Evolutionary conservation across 2,113 vertebrate genomes (phyloP).

Genomic region (Gorsachius goisagi): DNA sequence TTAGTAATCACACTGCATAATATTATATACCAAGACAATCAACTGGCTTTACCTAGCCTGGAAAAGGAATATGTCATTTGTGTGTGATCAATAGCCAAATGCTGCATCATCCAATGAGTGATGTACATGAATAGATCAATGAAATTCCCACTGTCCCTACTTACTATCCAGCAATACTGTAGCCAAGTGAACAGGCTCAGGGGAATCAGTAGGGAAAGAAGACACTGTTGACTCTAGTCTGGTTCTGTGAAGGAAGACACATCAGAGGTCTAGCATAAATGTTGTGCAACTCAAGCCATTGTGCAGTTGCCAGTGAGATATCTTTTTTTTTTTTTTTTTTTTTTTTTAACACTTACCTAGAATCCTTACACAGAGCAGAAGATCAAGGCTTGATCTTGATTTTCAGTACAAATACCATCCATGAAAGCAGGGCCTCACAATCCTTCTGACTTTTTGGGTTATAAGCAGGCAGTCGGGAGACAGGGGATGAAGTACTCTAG

Average conservation of each 20-base stretch:
- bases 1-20: not conserved
- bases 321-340: no score
- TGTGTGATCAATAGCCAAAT: not conserved
- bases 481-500: not conserved
- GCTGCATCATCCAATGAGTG: not conserved
- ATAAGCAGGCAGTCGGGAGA: not conserved
- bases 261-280: not conserved
- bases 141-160: not conserved
- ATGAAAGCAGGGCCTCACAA: not conserved
- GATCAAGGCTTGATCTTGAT: not conserved
- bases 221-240: not conserved
- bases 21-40: not conserved
- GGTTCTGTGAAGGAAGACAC: not conserved
- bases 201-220: not conserved
- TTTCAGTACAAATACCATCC: not conserved
- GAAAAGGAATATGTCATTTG: not conserved
- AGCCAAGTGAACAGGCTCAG: not conserved
- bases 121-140: not conserved
- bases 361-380: not conserved
- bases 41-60: not conserved
- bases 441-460: not conserved
- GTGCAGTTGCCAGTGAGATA: not conserved
- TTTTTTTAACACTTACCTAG: no score
- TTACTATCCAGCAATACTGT: not conserved
- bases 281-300: not conserved